Conservation (phyloP, 1,140 invertebrate genomes). For the Carposina sasakii region DNA sequence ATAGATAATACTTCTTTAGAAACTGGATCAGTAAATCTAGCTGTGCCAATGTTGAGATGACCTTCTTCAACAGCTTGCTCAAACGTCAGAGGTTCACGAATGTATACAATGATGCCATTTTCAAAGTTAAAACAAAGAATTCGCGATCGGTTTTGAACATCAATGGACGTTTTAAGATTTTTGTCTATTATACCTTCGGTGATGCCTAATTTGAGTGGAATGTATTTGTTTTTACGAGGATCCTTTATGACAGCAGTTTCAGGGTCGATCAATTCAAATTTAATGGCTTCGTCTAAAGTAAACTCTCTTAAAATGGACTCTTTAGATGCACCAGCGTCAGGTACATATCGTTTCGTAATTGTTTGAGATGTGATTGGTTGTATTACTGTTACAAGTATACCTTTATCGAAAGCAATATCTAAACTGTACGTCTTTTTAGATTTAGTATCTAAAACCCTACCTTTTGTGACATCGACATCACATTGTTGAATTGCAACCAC, state of each 20-base stretch:
- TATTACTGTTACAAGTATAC: constrained; percentile 81
- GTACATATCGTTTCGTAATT: constrained; percentile 70
- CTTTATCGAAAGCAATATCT: constrained; percentile 82
- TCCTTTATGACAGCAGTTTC: constrained; percentile 85
- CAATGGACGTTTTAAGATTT: constrained; percentile 77
- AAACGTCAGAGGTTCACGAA: constrained; percentile 82
- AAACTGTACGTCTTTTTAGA: constrained; percentile 81
- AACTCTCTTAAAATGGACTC: constrained; percentile 77
- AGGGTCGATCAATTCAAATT: constrained; percentile 83
- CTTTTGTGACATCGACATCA: constrained; percentile 83
- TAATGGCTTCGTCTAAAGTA: constrained; percentile 85
- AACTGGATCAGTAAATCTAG: constrained; percentile 83
- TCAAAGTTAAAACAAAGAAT: constrained; percentile 83
- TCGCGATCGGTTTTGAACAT: constrained; percentile 76
- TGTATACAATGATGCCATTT: constrained; percentile 80
- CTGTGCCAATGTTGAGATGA: constrained; percentile 80
- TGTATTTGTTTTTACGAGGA: constrained; percentile 81
- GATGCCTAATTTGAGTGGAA: constrained; percentile 81
- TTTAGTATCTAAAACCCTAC: constrained; percentile 84
- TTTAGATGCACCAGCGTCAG: constrained; percentile 53
- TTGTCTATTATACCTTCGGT: constrained; percentile 81
- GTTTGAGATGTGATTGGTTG: constrained; percentile 78
- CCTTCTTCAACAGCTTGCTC: constrained; percentile 84
- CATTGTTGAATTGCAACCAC: constrained; percentile 84
- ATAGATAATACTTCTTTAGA: constrained; percentile 82